phyloP scores from a whole-genome alignment of 1,140 invertebrate species.

The Chironomus tepperi region DNA sequence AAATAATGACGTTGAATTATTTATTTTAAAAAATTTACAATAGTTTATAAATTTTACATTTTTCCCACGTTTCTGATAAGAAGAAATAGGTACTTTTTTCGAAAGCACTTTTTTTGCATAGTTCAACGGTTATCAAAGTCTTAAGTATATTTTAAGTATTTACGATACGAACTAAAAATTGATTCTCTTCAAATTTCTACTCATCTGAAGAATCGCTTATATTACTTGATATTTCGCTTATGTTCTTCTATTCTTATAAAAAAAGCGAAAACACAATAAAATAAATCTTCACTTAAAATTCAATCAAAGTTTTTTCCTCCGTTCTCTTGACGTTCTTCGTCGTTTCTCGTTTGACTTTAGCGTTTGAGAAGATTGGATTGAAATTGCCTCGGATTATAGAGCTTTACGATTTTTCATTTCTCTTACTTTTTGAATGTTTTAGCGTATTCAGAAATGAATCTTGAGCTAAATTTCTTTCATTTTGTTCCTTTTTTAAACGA shows the following conservation, averaged over 20 bases:
- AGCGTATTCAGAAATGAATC: background rate
- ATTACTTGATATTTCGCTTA: background rate
- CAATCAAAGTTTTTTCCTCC: constrained; percentile 4
- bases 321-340: background rate
- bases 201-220: background rate
- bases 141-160: no score
- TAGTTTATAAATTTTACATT: no score
- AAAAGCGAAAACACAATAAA: constrained; percentile 15
- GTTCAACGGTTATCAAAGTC: no score
- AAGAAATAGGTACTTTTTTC: no score
- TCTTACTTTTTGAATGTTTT: background rate
- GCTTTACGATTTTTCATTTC: background rate
- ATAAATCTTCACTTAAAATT: constrained; percentile 23
- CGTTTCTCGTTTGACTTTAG: background rate
- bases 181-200: background rate
- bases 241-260: background rate
- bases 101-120: no score
- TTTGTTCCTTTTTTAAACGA: background rate
- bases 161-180: no score
- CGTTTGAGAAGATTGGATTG: constrained; percentile 1
- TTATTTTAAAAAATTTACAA: no score
- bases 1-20: no score
- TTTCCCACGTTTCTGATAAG: no score
- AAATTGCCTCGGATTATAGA: constrained; percentile 1
- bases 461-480: background rate